phyloP scores from a whole-genome alignment of 2,888 invertebrate species.

The Acrocyrtus sp. region DNA sequence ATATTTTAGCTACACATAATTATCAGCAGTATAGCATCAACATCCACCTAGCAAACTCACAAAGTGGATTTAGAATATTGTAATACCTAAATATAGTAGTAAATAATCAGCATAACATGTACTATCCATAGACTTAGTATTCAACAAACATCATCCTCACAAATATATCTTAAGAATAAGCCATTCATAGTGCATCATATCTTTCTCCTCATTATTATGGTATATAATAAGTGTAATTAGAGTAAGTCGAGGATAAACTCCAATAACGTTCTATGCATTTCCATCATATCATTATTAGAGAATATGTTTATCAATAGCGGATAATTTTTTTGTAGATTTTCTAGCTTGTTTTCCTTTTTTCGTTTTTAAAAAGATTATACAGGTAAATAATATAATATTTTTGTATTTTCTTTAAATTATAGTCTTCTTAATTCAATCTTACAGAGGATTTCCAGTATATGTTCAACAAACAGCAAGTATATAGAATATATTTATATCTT shows the following conservation, averaged over 20 bases:
- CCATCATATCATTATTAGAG: background rate
- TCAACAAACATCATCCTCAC: constrained; percentile 24
- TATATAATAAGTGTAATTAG: constrained; percentile 23
- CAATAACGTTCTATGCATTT: constrained; percentile 5
- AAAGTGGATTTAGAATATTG: constrained; percentile 38
- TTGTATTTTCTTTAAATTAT: constrained; percentile 22
- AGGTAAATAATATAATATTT: background rate
- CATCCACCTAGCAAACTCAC: constrained; percentile 42
- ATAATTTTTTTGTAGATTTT: background rate
- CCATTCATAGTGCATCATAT: constrained; percentile 32
- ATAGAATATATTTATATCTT: background rate
- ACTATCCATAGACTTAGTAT: constrained; percentile 24
- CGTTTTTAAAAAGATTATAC: constrained; percentile 26
- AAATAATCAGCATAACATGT: background rate
- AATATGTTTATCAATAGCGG: background rate
- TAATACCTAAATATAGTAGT: no score
- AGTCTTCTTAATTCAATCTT: constrained; percentile 53
- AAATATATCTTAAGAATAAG: constrained; percentile 20
- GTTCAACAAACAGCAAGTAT: constrained; percentile 30
- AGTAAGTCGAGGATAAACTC: constrained; percentile 42
- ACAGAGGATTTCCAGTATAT: constrained; percentile 51
- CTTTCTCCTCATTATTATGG: background rate
- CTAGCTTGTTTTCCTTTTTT: constrained; percentile 2
- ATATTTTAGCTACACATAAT: constrained; percentile 47
- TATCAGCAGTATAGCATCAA: constrained; percentile 38